Evolutionary conservation across 2,888 invertebrate genomes (phyloP).

Genomic region (Lithodes maja): DNA sequence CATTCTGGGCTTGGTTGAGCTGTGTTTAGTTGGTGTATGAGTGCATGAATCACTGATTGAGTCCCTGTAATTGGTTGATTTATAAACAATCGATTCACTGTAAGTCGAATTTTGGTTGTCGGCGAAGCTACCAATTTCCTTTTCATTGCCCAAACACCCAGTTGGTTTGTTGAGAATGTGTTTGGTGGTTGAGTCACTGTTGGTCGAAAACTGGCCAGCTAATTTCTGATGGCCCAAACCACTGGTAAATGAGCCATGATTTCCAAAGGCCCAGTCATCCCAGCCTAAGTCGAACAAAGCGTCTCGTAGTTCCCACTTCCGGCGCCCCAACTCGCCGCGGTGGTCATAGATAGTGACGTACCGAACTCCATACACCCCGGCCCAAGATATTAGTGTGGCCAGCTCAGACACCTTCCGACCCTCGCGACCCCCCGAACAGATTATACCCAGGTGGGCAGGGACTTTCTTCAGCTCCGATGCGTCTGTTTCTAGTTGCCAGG

Average conservation of each 20-base stretch:
- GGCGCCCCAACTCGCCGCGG: slow-evolving; percentile 19
- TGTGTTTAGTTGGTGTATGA: no score
- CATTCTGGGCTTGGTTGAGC: no score
- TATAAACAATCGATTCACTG: no score
- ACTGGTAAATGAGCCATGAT: no score
- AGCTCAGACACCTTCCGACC: slow-evolving; percentile 1
- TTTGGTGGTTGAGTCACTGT: no score
- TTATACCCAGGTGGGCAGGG: slow-evolving; percentile 35
- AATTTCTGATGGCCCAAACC: no score
- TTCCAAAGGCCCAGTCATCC: not conserved
- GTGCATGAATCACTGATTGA: no score
- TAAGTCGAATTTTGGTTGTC: no score
- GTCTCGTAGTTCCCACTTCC: not conserved
- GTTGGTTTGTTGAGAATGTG: no score
- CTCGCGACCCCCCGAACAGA: slow-evolving; percentile 10
- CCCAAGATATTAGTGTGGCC: slow-evolving; percentile 29
- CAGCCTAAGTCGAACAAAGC: not conserved
- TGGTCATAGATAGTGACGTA: slow-evolving; percentile 31
- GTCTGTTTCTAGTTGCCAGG: slow-evolving; percentile 13
- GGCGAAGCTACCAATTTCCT: no score
- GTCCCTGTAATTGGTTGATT: no score
- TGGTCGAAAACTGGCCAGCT: no score
- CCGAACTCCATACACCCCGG: slow-evolving; percentile 31
- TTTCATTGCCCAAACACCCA: not conserved
- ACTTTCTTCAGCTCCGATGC: slow-evolving; percentile 40